Evolutionary conservation across 1,140 invertebrate species (phyloP), one percentile per base, ranked within the genome.

Genomic region (Musca domestica): DNA sequence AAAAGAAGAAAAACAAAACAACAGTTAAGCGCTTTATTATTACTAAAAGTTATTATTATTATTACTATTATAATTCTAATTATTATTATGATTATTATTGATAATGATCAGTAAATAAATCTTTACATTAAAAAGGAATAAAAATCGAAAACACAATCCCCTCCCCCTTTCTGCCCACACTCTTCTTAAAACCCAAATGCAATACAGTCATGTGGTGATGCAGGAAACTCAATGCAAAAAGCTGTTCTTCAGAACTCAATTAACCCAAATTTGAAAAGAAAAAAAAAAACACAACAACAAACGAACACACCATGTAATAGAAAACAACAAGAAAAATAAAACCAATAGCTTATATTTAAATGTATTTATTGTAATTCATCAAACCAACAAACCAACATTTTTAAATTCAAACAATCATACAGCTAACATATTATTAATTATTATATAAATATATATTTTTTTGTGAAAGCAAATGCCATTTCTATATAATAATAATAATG

Each of bases 31-130:
- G 56, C 56, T 61, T 61, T 61, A 61, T 61, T 34, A 61, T 34
- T 61, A 61, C 56, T 61, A 61, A 61, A 61, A 61, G 56, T 61
- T 61, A 61, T 61, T 61, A 61, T 61, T 61, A 56, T 54, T 54
- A 41, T 12, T 41, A 41, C 34, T 41, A 41, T 41, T 41, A 41
- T 41, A 7, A 41, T 4, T 30, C 12, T 7, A 41, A 9, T 41
- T n/a, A n/a, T 56, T 56, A 56, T 56, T 56, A 56, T 56, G 23
- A 56, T 54, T 54, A 58, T 61, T 61, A 61, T 61, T 61, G 56
- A 61, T 61, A 34, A 61, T 34, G 25, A 61, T 61, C 17, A 61
- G 27, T 61, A 61, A 61, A 61, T 61, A 61, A 61, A 61, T 61
- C 27, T 34, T 12, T 61, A 2, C 34, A 56, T 56, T 25, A 54